Conservation (phyloP, 2,888 invertebrate genomes). For the Acleris cristana region DNA sequence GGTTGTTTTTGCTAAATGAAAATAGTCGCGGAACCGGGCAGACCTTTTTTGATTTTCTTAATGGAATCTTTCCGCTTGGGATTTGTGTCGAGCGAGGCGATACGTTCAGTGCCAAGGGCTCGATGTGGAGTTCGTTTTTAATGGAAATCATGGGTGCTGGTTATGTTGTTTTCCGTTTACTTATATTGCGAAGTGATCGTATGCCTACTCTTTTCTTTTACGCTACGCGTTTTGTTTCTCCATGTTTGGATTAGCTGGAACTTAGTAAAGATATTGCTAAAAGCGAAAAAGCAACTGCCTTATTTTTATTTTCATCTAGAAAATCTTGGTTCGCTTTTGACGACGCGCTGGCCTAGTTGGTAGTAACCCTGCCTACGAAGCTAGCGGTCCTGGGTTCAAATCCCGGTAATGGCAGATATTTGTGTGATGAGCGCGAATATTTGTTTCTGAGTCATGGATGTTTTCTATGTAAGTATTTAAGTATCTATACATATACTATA, state of each 20-base stretch:
- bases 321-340: too few species aligned
- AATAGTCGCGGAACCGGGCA: constrained; percentile 79
- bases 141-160: too few species aligned
- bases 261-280: not conserved
- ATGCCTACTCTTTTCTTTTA: constrained; percentile 13
- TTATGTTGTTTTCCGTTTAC: constrained; percentile 54
- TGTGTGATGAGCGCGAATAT: too few species aligned
- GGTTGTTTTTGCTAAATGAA: constrained; percentile 84
- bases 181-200: constrained; percentile 60
- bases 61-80: constrained; percentile 82
- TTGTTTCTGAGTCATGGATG: too few species aligned
- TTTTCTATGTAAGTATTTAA: too few species aligned
- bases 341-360: too few species aligned
- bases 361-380: too few species aligned
- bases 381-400: too few species aligned
- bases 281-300: constrained; percentile 7
- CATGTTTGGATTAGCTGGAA: constrained; percentile 9
- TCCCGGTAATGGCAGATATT: too few species aligned
- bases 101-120: constrained; percentile 51
- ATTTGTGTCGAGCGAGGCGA: constrained; percentile 77
- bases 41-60: constrained; percentile 84
- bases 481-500: too few species aligned
- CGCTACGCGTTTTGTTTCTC: constrained; percentile 9
- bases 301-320: constrained; percentile 4
- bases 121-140: too few species aligned